Base-by-base conservation (phyloP, 2,797 vertebrate species). In the Graptemys geographica region DNA sequence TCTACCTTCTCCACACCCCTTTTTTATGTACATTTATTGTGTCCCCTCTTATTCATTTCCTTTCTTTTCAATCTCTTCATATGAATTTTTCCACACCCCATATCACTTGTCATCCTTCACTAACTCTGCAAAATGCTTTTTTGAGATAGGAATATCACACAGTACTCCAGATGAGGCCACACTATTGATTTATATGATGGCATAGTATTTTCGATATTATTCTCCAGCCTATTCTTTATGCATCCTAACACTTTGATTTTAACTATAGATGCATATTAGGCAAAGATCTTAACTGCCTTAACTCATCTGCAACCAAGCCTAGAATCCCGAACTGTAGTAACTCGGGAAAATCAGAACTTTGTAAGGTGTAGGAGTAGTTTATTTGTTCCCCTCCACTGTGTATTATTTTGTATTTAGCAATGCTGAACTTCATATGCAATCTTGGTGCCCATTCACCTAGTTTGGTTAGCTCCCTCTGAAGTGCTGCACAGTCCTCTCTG, bases 211-310 rank as follows among this genome's bases (percentile, higher is more conserved):
- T 25, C 57, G 5, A 4, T 0, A 52, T 0, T 83, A 89, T 25
- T 33, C 79, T 28, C 2, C 0, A 1, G 0, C 0, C 74, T 11
- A 74, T 9, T 86, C 81, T 44, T 59, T 37, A 72, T 49, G 21
- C 6, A 0, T 0, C 74, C 41, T 4, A 85, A 37, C 2, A 1
- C 69, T 37, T 23, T 53, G 56, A 90, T 80, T 47, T 56, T 37
- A 6, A 47, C 25, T 55, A 4, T 1, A 74, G 11, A 31, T 5
- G 5, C 8, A 47, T n/a, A 6, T 3, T 53, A 1, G 37, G n/a
- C 23, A 27, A 44, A 5, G 53, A 76, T 1, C 11, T 28, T 15
- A 56, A 74, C 11, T 47, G 25, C 23, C 23, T 55, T 55, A 76
- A 25, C 33, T 55, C 25, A 44, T 44, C 72, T 27, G 13, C 25